Evolutionary conservation across 2,797 vertebrate genomes (phyloP), one percentile per base, ranked within the genome.

Genomic region (Tiaroga cobitis): DNA sequence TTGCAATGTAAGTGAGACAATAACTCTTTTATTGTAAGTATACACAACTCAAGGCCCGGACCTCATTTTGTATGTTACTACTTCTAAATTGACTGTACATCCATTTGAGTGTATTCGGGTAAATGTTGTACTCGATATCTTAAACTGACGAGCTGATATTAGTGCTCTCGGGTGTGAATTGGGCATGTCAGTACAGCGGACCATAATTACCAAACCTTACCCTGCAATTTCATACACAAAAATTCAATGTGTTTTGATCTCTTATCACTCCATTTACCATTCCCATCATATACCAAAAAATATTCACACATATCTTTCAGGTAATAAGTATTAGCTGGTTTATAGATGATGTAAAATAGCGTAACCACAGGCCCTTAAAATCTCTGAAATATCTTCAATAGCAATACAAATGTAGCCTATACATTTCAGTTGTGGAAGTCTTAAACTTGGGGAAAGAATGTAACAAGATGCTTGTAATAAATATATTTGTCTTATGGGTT

Each of bases 101-200:
- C 72, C 16, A 18, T 3, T 26, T 80, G 43, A 34, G 63, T 18
- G 75, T 37, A 56, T 39, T n/a, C 34, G 63, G 13, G 16, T 69
- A 24, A 18, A 82, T 10, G 10, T 11, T 46, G 54, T 61, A 8
- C 18, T 63, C 4, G 1, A 32, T 16, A n/a, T 15, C n/a, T 3
- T 32, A 56, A 26, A 34, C 56, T 15, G 2, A 9, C 9, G 8
- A 11, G 19, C 1, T 75, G 19, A 56, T 41, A 49, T 80, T 46
- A 54, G 59, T 41, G 59, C 74, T 37, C 19, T 8, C 74, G 87
- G 83, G 87, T 83, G 87, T 85, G 87, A 67, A 67, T 41, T 29
- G 74, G 80, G 41, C 87, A 68, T 75, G 87, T 86, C 70, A 21
- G 51, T 72, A 29, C 87, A 83, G 29, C 73, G 29, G 56, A 54